Evolutionary conservation across 2,888 invertebrate genomes (phyloP).

Genomic region (Theretra japonica): DNA sequence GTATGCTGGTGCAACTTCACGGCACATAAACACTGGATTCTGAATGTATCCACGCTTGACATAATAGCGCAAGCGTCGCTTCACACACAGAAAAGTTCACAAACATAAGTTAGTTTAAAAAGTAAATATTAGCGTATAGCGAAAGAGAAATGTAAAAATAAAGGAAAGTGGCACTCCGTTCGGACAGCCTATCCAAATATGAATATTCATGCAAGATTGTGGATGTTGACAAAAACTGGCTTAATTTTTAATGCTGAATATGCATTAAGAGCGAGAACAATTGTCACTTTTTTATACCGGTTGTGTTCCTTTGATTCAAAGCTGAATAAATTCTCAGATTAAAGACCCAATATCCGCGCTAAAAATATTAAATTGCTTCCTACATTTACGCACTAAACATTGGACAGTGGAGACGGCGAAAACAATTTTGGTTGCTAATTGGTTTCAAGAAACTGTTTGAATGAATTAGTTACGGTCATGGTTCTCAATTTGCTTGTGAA

Average conservation of each 20-base stretch:
- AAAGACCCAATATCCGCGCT: neutral
- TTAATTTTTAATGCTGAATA: neutral
- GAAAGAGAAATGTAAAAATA: neutral
- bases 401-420: neutral
- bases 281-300: neutral
- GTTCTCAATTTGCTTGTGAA: neutral
- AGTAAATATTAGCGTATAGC: neutral
- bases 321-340: neutral
- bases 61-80: neutral
- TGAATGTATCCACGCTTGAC: neutral
- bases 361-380: neutral
- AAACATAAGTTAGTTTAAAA: constrained; percentile 8
- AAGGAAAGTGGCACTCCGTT: constrained; percentile 5
- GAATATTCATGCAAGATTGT: constrained; percentile 23
- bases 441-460: neutral
- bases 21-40: no score
- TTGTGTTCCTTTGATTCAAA: neutral
- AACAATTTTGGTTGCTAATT: constrained; percentile 5
- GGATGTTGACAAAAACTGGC: constrained; percentile 20
- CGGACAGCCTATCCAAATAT: neutral
- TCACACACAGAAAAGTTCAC: neutral
- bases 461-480: constrained; percentile 26
- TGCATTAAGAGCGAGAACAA: neutral
- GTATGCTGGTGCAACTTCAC: no score
- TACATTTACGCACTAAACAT: neutral